Base-by-base conservation (phyloP, 2,113 vertebrate genomes). In the Probosciger aterrimus region DNA sequence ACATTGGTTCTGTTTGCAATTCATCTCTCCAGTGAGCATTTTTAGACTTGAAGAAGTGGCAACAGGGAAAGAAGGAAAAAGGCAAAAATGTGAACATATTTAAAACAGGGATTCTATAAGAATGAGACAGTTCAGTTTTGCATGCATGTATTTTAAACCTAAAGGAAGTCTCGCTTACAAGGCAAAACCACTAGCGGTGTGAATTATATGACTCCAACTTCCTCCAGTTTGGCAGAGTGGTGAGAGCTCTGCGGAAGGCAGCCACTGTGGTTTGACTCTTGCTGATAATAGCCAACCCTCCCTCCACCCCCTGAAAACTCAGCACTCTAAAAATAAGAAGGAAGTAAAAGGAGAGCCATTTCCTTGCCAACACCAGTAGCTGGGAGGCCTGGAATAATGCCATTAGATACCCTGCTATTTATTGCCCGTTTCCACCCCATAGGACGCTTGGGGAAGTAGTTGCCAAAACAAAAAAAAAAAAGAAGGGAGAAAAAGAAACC, bases 211-310 rank as follows among this genome's bases (percentile, higher is more conserved):
- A 92, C 80, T 93, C 79, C 88, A 81, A 73, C 94, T 96, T 97
- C 97, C 97, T 96, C 94, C 81, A 92, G 88, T 81, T 94, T 97
- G 97, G 97, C 97, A 96, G 82, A 62, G 49, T 18, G 52, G 91
- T 55, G 94, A 86, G 89, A 96, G 95, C 92, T 93, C 96, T 91
- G 74, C 85, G 39, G 97, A 97, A 97, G 97, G 97, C 97, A 98
- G 97, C 83, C 96, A 95, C 96, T 98, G 98, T 97, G 98, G 98
- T 98, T 98, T 98, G 96, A 98, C 98, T 98, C 98, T 98, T 97
- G 95, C 97, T 98, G 98, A 98, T 98, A 98, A 98, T 98, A 98
- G 98, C 97, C 98, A 94, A 98, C 97, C 95, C 96, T 95, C 80
- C 84, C 90, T 94, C 96, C 96, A 22, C 93, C 94, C 97, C 91